phyloP scores from a whole-genome alignment of 2,888 invertebrate species.

The Copidosoma aretas region DNA sequence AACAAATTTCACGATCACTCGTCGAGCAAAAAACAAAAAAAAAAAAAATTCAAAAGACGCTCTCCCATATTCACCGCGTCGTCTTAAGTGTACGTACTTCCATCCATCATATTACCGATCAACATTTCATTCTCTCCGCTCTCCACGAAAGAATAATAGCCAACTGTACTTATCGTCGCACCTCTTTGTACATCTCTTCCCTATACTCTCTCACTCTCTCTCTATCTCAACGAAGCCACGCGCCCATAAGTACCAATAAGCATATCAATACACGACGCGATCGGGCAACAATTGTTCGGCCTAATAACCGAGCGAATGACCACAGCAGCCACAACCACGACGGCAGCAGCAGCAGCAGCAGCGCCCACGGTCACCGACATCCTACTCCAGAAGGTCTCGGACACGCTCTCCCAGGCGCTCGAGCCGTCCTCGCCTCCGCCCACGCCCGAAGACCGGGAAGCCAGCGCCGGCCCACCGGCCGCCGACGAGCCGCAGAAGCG shows the following conservation, averaged over 20 bases:
- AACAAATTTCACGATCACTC: too few species aligned
- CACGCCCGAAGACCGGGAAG: conserved; percentile 21
- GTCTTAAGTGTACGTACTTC: too few species aligned
- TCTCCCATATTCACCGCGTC: too few species aligned
- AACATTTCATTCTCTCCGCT: too few species aligned
- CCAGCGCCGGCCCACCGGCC: neutral
- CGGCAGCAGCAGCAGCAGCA: conserved; percentile 7
- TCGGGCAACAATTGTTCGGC: neutral
- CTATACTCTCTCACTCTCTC: neutral
- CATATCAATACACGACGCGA: neutral
- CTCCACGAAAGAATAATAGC: too few species aligned
- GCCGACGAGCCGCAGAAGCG: neutral
- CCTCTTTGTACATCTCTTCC: too few species aligned
- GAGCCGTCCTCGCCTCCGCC: conserved; percentile 38
- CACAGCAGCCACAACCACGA: conserved; percentile 49
- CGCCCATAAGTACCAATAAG: too few species aligned
- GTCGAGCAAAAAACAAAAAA: too few species aligned
- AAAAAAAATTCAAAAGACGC: too few species aligned
- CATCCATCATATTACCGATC: neutral
- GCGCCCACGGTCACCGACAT: conserved; percentile 54
- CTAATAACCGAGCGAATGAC: neutral
- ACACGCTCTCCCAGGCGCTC: conserved; percentile 53
- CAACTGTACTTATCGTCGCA: too few species aligned
- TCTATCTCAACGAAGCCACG: too few species aligned
- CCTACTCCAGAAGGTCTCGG: conserved; percentile 58